Evolutionary conservation across 2,113 vertebrate species (phyloP).

Genomic region (Eleginops maclovinus): DNA sequence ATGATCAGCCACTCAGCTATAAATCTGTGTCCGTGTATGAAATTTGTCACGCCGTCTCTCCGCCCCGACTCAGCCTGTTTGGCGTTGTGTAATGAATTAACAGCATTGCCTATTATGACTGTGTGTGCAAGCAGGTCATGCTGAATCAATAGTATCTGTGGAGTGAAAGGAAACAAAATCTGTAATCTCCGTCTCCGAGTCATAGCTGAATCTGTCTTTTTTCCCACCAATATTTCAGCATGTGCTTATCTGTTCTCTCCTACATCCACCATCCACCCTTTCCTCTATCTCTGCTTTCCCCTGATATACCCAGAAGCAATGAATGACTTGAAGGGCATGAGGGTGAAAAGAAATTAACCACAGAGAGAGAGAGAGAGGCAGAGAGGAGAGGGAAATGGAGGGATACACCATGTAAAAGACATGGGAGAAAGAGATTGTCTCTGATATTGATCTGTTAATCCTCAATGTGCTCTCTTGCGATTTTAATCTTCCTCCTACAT

Average conservation of each 20-base stretch:
- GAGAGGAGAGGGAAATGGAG: constrained; percentile 40
- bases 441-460: constrained; percentile 76
- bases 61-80: constrained; percentile 2
- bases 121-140: constrained; percentile 46
- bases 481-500: constrained; percentile 71
- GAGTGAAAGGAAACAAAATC: constrained; percentile 44
- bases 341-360: constrained; percentile 66
- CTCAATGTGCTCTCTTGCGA: constrained; percentile 65
- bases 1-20: constrained; percentile 28
- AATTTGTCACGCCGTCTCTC: constrained; percentile 40
- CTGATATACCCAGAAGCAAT: constrained; percentile 47
- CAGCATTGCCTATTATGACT: constrained; percentile 38
- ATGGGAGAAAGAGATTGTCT: constrained; percentile 64
- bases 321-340: constrained; percentile 73
- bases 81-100: constrained; percentile 44
- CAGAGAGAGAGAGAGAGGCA: constrained; percentile 37
- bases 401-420: constrained; percentile 61
- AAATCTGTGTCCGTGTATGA: constrained; percentile 31
- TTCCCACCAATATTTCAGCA: constrained; percentile 24
- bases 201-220: constrained; percentile 42
- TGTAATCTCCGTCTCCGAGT: constrained; percentile 38
- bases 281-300: constrained; percentile 7
- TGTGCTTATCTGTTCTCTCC: neutral
- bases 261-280: neutral
- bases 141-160: constrained; percentile 58